Percentiles rank a stretch among this genome's conserved stretches.
Evolutionary conservation across 1,140 invertebrate genomes (phyloP).

Genomic region (Drosophila busckii): DNA sequence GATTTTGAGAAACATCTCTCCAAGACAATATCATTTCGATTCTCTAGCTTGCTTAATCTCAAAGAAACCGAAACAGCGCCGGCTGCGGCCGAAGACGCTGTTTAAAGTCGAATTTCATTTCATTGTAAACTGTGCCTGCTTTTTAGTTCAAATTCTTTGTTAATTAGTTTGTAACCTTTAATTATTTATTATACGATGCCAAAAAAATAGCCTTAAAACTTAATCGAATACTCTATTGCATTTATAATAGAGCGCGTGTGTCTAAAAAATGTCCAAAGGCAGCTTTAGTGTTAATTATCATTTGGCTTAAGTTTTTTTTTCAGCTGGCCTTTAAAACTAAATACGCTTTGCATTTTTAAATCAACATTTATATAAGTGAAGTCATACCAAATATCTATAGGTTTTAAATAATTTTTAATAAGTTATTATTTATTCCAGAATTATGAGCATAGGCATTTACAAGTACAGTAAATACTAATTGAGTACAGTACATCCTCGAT

Average conservation of each 20-base stretch:
- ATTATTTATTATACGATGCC: conserved; percentile 44
- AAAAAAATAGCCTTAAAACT: conserved; percentile 24
- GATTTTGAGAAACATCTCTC: conserved; percentile 76
- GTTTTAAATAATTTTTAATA: too few species aligned
- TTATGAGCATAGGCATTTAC: too few species aligned
- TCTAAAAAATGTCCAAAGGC: conserved; percentile 12
- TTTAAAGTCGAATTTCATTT: conserved; percentile 12
- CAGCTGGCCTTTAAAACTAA: too few species aligned
- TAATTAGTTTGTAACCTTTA: conserved; percentile 56
- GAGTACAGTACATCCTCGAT: too few species aligned
- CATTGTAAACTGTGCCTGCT: conserved; percentile 32
- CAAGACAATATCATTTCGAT: conserved; percentile 76
- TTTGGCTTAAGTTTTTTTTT: too few species aligned
- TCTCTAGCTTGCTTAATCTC: conserved; percentile 74
- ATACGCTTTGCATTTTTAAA: too few species aligned
- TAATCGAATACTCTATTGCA: conserved; percentile 52
- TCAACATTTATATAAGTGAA: too few species aligned
- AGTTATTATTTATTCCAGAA: too few species aligned
- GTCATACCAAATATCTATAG: too few species aligned
- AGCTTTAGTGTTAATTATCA: too few species aligned
- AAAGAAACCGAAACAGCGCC: conserved; percentile 49
- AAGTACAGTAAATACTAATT: too few species aligned
- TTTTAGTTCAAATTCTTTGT: conserved; percentile 72
- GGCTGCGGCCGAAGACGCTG: conserved; percentile 38
- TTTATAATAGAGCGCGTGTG: conserved; percentile 18